Percentiles rank a stretch among this genome's conserved stretches.
Evolutionary conservation across 1,140 invertebrate genomes (phyloP).

Genomic region (Trachelipus rathkii): DNA sequence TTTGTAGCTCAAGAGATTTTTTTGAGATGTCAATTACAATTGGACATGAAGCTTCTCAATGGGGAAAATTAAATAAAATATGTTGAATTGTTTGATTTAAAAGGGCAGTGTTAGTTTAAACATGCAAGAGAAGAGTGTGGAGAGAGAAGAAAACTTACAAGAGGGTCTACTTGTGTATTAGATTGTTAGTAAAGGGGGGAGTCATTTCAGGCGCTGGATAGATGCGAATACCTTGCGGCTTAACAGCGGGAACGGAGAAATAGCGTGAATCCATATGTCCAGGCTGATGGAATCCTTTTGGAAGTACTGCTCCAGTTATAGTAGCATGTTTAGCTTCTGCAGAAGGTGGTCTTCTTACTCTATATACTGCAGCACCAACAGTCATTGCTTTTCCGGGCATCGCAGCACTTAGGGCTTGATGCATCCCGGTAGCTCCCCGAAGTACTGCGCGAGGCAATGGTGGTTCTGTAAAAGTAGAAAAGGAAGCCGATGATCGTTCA

Average conservation of each 20-base stretch:
- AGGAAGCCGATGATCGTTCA: slow-evolving; percentile 42
- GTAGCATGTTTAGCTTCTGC: slow-evolving; percentile 44
- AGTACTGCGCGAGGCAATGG: slow-evolving; percentile 33
- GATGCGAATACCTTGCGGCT: slow-evolving; percentile 45
- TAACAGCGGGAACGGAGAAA: slow-evolving; percentile 45
- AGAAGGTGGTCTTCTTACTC: slow-evolving; percentile 34
- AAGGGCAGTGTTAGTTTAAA: neutral
- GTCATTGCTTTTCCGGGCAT: slow-evolving; percentile 32
- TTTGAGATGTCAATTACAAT: neutral
- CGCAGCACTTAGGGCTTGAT: slow-evolving; percentile 26
- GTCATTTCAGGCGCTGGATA: slow-evolving; percentile 38
- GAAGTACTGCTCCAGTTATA: slow-evolving; percentile 35
- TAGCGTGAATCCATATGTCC: slow-evolving; percentile 44
- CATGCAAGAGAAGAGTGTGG: neutral
- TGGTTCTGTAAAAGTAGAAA: slow-evolving; percentile 44
- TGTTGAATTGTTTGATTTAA: neutral
- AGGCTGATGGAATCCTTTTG: slow-evolving; percentile 45
- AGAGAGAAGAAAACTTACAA: neutral
- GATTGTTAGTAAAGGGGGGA: neutral
- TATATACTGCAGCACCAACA: slow-evolving; percentile 30
- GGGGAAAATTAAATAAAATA: neutral
- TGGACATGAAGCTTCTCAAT: too few relatives aligned
- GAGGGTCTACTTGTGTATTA: slow-evolving; percentile 6
- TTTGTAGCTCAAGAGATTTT: neutral
- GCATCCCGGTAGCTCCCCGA: slow-evolving; percentile 16